Conservation (phyloP, 2,797 vertebrate species). For the Molossus alvarezi region DNA sequence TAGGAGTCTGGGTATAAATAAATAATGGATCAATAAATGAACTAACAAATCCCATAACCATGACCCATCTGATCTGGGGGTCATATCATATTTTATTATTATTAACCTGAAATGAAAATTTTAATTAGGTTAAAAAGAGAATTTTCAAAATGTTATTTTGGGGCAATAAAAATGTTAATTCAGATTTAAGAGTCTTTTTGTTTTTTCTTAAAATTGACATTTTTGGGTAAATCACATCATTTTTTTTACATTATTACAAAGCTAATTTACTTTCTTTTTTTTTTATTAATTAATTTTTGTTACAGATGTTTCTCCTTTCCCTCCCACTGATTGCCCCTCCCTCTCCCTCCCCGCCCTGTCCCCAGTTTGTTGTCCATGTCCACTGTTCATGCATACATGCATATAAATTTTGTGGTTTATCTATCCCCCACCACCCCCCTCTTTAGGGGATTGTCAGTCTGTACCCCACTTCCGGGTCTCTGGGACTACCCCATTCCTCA, state of each 20-base stretch:
- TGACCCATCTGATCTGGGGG: background rate
- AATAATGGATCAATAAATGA: background rate
- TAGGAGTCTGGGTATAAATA: background rate
- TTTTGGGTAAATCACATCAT: background rate
- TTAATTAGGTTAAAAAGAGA: background rate
- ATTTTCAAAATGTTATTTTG: constrained; percentile 24
- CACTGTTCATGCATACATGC: too few species aligned
- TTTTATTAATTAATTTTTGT: too few species aligned
- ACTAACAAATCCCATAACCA: background rate
- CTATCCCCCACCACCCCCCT: too few species aligned
- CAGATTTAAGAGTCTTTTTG: background rate
- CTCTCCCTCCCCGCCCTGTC: too few species aligned
- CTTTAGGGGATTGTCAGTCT: too few species aligned
- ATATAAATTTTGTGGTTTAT: too few species aligned
- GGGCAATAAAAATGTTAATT: background rate
- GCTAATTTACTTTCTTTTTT: background rate
- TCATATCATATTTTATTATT: constrained; percentile 12
- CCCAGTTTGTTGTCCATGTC: too few species aligned
- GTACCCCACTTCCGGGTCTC: too few species aligned
- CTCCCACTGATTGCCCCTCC: too few species aligned
- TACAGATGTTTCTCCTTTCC: too few species aligned
- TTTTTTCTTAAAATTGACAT: constrained; percentile 29
- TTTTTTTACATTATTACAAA: background rate
- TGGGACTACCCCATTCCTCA: too few species aligned
- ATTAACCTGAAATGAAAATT: constrained; percentile 1